Percentiles rank a stretch among this genome's conserved stretches.
Evolutionary conservation across 1,140 invertebrate genomes (phyloP).

Genomic region (Agrilus planipennis): DNA sequence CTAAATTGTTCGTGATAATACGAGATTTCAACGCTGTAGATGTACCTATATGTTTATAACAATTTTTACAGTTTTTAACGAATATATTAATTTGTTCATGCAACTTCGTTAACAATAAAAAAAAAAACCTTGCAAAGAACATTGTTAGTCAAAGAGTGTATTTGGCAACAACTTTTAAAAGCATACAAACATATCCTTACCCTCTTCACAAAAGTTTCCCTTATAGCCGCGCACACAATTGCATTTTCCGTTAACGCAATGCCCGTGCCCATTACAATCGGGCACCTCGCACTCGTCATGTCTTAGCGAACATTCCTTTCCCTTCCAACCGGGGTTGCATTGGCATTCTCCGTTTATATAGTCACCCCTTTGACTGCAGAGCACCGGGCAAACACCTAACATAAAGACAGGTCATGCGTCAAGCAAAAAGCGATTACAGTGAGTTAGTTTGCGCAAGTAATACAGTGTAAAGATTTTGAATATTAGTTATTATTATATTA

Average conservation of each 20-base stretch:
- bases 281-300: slow-evolving; percentile 89
- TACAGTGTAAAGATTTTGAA: neutral
- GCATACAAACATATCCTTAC: slow-evolving; percentile 34
- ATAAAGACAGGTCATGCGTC: slow-evolving; percentile 24
- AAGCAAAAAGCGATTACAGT: slow-evolving; percentile 1
- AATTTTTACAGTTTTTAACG: no score
- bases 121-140: no score
- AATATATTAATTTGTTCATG: no score
- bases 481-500: no score
- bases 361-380: slow-evolving; percentile 90
- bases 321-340: slow-evolving; percentile 96
- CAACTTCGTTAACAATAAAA: no score
- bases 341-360: slow-evolving; percentile 93
- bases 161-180: neutral
- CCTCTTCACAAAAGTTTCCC: slow-evolving; percentile 82
- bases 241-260: slow-evolving; percentile 90
- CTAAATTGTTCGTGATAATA: no score
- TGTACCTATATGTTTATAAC: no score
- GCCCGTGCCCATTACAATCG: slow-evolving; percentile 89
- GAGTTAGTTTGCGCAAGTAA: neutral
- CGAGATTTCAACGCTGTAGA: no score
- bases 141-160: slow-evolving; percentile 4
- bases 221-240: slow-evolving; percentile 85
- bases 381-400: slow-evolving; percentile 82
- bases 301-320: slow-evolving; percentile 85